Evolutionary conservation across 2,797 vertebrate genomes (phyloP).

Genomic region (Atherinosoma microstoma): DNA sequence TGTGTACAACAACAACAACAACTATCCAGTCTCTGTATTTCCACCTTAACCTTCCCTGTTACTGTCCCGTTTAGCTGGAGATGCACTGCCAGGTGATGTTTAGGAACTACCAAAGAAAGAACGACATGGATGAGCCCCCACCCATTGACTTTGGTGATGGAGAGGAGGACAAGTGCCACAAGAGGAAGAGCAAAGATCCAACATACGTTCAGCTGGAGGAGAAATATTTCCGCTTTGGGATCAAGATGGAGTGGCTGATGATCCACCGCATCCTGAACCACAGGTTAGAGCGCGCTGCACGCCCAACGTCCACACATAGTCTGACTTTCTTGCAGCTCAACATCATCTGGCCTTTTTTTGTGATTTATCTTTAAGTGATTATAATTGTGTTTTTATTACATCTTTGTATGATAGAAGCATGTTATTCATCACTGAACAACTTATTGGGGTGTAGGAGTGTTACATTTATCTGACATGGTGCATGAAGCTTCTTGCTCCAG

Average conservation of each 20-base stretch:
- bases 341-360: neutral
- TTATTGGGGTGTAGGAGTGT: too few species aligned
- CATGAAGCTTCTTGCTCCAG: neutral
- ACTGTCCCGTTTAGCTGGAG: slow-evolving; percentile 85
- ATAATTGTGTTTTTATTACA: too few species aligned
- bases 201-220: slow-evolving; percentile 95
- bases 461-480: too few species aligned
- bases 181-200: slow-evolving; percentile 95
- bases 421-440: too few species aligned
- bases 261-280: slow-evolving; percentile 96
- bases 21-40: rapidly evolving
- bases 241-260: slow-evolving; percentile 98
- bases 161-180: slow-evolving; percentile 91
- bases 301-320: neutral
- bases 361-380: too few species aligned
- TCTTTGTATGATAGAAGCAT: too few species aligned
- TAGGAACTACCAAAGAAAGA: slow-evolving; percentile 97
- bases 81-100: slow-evolving; percentile 98
- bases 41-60: neutral
- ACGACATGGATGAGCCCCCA: slow-evolving; percentile 98
- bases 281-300: slow-evolving; percentile 80
- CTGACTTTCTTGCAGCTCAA: neutral
- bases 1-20: slow-evolving; percentile 42
- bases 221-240: slow-evolving; percentile 94
- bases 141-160: slow-evolving; percentile 91